Conservation (phyloP, 2,113 vertebrate species). For the Nannospalax galili region DNA sequence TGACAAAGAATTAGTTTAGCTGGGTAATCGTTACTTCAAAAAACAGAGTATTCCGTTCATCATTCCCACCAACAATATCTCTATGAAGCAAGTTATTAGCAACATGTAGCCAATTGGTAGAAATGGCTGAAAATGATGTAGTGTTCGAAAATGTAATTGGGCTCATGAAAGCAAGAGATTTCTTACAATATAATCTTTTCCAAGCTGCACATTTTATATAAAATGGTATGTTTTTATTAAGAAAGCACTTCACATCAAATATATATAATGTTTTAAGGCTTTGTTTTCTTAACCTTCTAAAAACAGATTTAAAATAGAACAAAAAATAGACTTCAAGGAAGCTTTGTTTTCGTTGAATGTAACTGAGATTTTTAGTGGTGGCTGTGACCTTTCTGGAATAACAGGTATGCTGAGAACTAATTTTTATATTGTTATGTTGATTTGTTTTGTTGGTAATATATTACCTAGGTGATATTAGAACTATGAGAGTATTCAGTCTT, state of each 20-base stretch:
- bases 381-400: conserved; percentile 85
- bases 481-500: neutral
- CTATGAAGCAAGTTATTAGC: conserved; percentile 30
- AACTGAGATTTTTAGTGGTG: conserved; percentile 83
- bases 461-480: conserved; percentile 37
- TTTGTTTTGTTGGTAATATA: conserved; percentile 49
- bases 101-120: neutral
- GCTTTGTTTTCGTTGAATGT: conserved; percentile 80
- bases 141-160: neutral
- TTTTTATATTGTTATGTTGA: conserved; percentile 59
- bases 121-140: neutral
- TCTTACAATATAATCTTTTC: conserved; percentile 1
- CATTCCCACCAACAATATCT: neutral
- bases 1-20: neutral
- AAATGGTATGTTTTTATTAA: neutral
- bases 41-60: neutral
- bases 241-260: neutral
- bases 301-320: conserved; percentile 83
- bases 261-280: neutral
- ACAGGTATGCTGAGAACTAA: conserved; percentile 79
- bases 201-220: neutral
- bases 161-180: conserved; percentile 45
- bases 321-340: conserved; percentile 82
- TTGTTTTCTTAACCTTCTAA: conserved; percentile 25
- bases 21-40: conserved; percentile 35